Percentiles rank a stretch among this genome's conserved stretches.
Conservation (phyloP, 1,140 invertebrate species). For the Saccostrea echinata region DNA sequence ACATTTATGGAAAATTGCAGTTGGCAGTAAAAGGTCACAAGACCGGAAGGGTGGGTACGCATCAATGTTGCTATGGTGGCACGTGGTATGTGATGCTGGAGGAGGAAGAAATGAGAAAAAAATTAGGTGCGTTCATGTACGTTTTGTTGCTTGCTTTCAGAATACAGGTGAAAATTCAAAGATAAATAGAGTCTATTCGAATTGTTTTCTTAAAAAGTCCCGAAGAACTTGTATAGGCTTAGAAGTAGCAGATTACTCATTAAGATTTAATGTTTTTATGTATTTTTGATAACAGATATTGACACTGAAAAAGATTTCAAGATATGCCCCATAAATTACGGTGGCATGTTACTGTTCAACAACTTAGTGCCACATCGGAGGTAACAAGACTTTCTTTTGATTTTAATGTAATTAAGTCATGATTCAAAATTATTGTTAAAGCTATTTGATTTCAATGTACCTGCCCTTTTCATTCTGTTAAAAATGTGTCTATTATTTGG, state of each 20-base stretch:
- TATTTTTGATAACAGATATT: constrained; percentile 58
- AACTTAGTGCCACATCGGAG: constrained; percentile 73
- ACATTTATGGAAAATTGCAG: constrained; percentile 45
- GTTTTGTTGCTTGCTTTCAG: background rate
- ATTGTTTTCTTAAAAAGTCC: too few relatives aligned
- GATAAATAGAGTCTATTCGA: too few relatives aligned
- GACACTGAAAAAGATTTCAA: constrained; percentile 66
- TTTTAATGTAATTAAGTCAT: background rate
- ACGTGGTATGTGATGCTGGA: constrained; percentile 76
- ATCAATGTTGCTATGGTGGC: constrained; percentile 72
- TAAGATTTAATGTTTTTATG: background rate
- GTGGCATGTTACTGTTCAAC: constrained; percentile 73
- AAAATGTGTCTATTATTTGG: too few relatives aligned
- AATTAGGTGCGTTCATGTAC: constrained; percentile 57
- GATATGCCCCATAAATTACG: constrained; percentile 68
- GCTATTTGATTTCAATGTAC: too few relatives aligned
- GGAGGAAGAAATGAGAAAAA: constrained; percentile 71
- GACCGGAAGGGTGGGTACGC: constrained; percentile 70
- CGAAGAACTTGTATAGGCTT: too few relatives aligned
- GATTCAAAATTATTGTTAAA: too few relatives aligned
- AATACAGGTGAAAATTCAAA: too few relatives aligned
- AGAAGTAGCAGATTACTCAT: too few relatives aligned
- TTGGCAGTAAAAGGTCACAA: constrained; percentile 67
- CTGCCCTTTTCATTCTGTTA: too few relatives aligned
- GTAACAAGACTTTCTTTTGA: constrained; percentile 25